Evolutionary conservation across 2,113 vertebrate species (phyloP).

Genomic region (Leptosomus discolor): DNA sequence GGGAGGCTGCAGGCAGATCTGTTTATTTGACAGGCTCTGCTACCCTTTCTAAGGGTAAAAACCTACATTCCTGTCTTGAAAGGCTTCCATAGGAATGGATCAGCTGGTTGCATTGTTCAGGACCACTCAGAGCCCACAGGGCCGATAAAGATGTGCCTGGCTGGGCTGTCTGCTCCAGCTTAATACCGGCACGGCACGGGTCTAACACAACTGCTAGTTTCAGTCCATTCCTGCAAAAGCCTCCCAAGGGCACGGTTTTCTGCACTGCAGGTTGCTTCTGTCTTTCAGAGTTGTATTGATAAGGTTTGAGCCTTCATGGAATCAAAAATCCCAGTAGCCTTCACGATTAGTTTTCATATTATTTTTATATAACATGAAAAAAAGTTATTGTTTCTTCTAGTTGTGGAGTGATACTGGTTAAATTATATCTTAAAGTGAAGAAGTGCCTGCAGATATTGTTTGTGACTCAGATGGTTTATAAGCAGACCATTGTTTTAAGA

Average conservation of each 20-base stretch:
- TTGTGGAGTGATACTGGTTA: not conserved
- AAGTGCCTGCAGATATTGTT: not conserved
- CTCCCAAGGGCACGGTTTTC: not conserved
- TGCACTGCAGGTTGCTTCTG: not conserved
- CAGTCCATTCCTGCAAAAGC: not conserved
- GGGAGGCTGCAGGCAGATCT: not conserved
- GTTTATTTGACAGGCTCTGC: conserved; percentile 28
- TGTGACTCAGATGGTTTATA: not conserved
- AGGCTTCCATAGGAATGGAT: not conserved
- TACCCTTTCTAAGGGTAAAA: conserved; percentile 40
- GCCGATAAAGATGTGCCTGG: not conserved
- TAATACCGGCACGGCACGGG: accelerated
- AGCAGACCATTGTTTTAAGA: conserved; percentile 30
- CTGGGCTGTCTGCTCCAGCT: not conserved
- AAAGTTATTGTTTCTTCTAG: not conserved
- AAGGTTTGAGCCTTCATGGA: not conserved
- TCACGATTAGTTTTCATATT: not conserved
- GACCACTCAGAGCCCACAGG: not conserved
- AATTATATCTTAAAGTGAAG: not conserved
- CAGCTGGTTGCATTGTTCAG: accelerated
- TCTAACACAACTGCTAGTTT: not conserved
- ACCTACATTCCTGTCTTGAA: not conserved
- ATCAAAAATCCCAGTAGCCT: not conserved
- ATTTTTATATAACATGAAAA: not conserved
- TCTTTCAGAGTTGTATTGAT: not conserved